These are phyloP conservation scores for Leiothrix lutea DNA, from an alignment of 2,113 vertebrate species.

Conservation along the genomic window DNA sequence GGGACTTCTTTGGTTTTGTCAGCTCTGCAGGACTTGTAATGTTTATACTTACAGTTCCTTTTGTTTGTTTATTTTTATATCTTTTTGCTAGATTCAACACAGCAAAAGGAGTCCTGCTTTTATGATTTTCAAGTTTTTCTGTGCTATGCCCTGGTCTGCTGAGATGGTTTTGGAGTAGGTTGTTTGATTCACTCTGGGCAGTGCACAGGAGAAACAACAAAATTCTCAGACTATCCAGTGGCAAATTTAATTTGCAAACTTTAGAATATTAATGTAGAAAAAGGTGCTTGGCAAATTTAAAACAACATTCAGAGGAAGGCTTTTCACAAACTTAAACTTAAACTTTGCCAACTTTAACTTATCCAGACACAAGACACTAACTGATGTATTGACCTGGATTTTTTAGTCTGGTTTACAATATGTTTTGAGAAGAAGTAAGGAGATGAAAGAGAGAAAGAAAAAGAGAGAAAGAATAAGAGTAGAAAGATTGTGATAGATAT, in stretches of 20 bases:
- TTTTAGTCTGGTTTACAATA: not conserved
- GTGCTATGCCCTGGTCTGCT: not conserved
- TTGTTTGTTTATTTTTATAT: not conserved
- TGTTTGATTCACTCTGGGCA: not conserved
- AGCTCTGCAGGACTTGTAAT: not conserved
- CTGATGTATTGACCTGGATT: not conserved
- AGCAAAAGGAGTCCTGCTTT: not conserved
- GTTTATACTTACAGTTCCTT: not conserved
- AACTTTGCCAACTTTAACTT: not conserved
- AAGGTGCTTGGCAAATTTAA: not conserved
- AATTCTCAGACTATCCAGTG: not conserved
- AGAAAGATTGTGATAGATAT: too few relatives aligned
- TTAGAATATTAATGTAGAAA: not conserved
- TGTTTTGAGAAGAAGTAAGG: not conserved
- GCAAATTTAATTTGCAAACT: not conserved
- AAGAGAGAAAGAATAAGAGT: not conserved
- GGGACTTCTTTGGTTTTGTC: not conserved
- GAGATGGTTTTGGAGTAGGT: fast-evolving
- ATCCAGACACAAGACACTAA: not conserved
- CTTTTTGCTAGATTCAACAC: not conserved
- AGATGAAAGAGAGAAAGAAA: not conserved
- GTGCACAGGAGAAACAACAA: not conserved
- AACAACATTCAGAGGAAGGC: not conserved
- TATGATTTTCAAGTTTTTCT: not conserved
- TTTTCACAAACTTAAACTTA: not conserved